These are phyloP conservation scores for Notospermus geniculatus DNA, from an alignment of 1,140 invertebrate species.

Conservation along the genomic window DNA sequence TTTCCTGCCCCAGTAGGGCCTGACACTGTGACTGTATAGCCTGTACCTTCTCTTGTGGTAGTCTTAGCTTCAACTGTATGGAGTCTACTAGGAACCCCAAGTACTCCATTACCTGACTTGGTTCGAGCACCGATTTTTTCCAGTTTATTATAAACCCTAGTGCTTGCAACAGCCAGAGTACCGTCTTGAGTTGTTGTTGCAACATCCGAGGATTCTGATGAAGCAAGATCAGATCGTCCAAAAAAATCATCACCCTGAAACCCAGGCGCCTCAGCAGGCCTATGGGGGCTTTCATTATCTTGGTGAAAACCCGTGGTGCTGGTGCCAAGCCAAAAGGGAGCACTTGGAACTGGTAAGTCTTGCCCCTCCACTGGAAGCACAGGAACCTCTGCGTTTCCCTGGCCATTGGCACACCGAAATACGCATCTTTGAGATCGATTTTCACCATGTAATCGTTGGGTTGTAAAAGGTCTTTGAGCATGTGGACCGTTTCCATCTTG, in stretches of 20 bases:
- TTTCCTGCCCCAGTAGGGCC: not conserved
- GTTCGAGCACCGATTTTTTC: not conserved
- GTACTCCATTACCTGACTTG: not conserved
- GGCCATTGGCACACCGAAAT: not conserved
- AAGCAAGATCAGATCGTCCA: not conserved
- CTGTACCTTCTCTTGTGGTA: not conserved
- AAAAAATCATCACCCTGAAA: not conserved
- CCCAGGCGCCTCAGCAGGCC: slow-evolving; percentile 2
- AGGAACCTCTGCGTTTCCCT: not conserved
- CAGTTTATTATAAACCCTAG: slow-evolving; percentile 2
- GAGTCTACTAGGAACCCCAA: not conserved
- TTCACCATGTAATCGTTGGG: not conserved
- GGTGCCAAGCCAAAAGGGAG: not conserved
- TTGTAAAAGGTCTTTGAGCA: not conserved
- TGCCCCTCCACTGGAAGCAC: not conserved
- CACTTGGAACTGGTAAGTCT: slow-evolving; percentile 4
- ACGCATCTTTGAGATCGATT: slow-evolving; percentile 8
- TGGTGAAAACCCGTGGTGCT: not conserved
- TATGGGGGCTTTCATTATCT: not conserved
- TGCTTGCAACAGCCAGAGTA: not conserved
- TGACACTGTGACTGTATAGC: not conserved
- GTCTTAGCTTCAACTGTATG: not conserved
- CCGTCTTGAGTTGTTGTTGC: not conserved
- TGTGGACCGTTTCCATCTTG: not conserved
- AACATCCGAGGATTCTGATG: not conserved